Base-by-base conservation (phyloP, 2,113 vertebrate genomes). In the Andinoacara biseriatus region DNA sequence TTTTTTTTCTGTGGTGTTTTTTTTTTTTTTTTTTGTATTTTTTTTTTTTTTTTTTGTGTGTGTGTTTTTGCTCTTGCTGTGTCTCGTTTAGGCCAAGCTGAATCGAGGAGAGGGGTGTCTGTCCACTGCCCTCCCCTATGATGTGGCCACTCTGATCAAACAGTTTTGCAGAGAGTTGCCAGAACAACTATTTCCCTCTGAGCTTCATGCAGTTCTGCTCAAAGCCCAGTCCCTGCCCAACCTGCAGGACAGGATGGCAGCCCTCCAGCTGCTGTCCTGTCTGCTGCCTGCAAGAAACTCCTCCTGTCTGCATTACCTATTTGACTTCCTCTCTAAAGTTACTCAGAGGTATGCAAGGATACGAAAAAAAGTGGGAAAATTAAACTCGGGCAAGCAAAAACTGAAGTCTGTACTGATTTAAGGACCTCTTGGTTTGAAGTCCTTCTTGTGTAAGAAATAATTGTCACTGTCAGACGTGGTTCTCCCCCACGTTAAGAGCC, bases 161-260 rank as follows among this genome's bases (percentile, higher is more conserved):
- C 96, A 96, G 94, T 98, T 99, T 90, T 98, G 97, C 74, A 94
- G 97, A 86, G 97, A 98, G 86, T 88, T 98, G 33, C 97, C 97
- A 26, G 96, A 97, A 58, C 96, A 96, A 1, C 78, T 97, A 75
- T 91, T 98, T 40, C 96, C 97, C 10, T 49, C 79, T 4, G 93
- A 96, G 85, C 90, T 98, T 52, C 97, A 98, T 5, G 93, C 96
- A 29, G 95, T 96, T 29, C 85, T 99, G 81, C 91, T 96, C 40
- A 96, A 96, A 89, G 97, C 97, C 43, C 97, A 98, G 86, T 89
- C 93, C 7, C 91, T 98, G 57, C 88, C 92, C 86, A 80, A 49
- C 17, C 93, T 90, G 20, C 58, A 91, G 67, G 96, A 96, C 61
- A 94, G 92, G 92, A 96, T 89, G 69, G 95, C 94, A 69, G 97